Evolutionary conservation across 1,140 invertebrate species (phyloP).

Genomic region (Pseudomyrmex dendroicus): DNA sequence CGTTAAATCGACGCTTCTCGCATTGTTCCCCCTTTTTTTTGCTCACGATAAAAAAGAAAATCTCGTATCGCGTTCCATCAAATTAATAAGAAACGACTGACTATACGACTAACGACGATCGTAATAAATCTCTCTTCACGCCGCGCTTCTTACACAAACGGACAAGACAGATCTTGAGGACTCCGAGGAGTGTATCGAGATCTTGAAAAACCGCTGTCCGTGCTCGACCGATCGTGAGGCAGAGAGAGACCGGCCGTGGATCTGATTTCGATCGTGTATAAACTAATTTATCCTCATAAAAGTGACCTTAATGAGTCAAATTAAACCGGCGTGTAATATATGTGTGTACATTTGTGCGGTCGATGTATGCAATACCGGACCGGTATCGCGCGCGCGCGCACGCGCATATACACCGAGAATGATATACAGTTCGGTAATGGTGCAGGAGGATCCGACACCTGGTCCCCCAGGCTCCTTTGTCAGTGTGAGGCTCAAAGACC

Average conservation of each 20-base stretch:
- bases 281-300: slow-evolving; percentile 78
- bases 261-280: slow-evolving; percentile 62
- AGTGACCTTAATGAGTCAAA: slow-evolving; percentile 72
- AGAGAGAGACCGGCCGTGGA: neutral
- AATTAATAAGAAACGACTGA: slow-evolving; percentile 50
- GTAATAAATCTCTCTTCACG: slow-evolving; percentile 46
- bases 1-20: slow-evolving; percentile 31
- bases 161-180: slow-evolving; percentile 6
- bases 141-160: slow-evolving; percentile 19
- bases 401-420: slow-evolving; percentile 69
- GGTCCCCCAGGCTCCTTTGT: slow-evolving; percentile 74
- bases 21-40: neutral
- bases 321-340: slow-evolving; percentile 39
- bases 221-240: neutral
- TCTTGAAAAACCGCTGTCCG: slow-evolving; percentile 35
- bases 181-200: neutral
- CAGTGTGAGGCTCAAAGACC: slow-evolving; percentile 63
- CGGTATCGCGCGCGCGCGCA: slow-evolving; percentile 55
- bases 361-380: slow-evolving; percentile 69
- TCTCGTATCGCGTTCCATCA: neutral
- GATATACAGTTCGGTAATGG: slow-evolving; percentile 82
- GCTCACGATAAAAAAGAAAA: neutral
- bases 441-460: slow-evolving; percentile 78
- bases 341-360: neutral
- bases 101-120: slow-evolving; percentile 36